These are phyloP conservation scores for Spinus olivaceus DNA, from an alignment of 2,797 vertebrate genomes.

Conservation along the genomic window DNA sequence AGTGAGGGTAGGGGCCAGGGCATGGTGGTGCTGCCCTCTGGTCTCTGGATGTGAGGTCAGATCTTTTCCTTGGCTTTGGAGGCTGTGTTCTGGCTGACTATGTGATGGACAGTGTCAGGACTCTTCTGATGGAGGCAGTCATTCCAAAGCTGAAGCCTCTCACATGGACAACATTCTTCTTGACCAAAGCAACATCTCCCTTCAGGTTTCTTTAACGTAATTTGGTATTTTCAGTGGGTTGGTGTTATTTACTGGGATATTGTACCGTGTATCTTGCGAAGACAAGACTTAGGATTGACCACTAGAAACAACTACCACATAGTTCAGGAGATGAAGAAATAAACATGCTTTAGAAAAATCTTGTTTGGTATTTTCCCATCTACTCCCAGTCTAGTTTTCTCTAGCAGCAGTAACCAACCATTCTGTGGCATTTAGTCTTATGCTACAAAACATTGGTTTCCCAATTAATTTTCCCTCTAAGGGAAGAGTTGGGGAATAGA, in stretches of 20 bases:
- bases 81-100: not conserved
- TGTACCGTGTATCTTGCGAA: not conserved
- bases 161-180: not conserved
- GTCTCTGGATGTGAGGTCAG: not conserved
- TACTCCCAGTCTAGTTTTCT: not conserved
- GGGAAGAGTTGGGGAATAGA: not conserved
- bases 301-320: not conserved
- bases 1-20: not conserved
- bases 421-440: not conserved
- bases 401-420: not conserved
- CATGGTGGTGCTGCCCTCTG: fast-evolving
- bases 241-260: not conserved
- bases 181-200: not conserved
- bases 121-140: not conserved
- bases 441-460: not conserved
- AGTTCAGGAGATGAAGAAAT: not conserved
- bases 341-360: not conserved
- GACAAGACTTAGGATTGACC: not conserved
- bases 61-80: not conserved
- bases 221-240: not conserved
- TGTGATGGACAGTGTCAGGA: not conserved
- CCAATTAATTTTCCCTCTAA: not conserved
- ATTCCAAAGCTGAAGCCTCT: not conserved
- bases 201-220: not conserved
- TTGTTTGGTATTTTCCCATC: not conserved